Evolutionary conservation across 2,888 invertebrate species (phyloP), one percentile per base, ranked within the genome.

Genomic region (Tetropium fuscum): DNA sequence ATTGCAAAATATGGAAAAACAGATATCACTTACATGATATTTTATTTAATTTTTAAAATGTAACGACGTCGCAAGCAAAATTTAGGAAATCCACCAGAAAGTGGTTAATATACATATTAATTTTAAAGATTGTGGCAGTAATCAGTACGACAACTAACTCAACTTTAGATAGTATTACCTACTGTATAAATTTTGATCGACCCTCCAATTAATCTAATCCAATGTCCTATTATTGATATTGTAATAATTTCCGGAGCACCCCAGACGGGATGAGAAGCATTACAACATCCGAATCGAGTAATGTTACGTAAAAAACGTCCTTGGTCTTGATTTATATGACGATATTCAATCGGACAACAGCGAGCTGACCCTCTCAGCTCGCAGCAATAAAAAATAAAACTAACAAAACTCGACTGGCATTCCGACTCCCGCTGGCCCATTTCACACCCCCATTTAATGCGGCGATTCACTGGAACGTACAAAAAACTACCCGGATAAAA

Each of bases 401-500:
- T 71, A 71, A 74, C 72, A 71, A 69, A 72, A 71, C 68, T 64
- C 65, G 53, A 49, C 60, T 59, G 13, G n/a, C 15, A 18, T 16
- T 64, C 59, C 68, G 69, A 64, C 58, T 74, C 74, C 73, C 65
- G 72, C 74, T 72, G 75, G 74, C 72, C 73, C 71, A 72, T 72
- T 77, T 77, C 75, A 76, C 76, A 75, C 77, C 76, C 68, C 71
- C 65, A 68, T 73, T 70, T 73, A 70, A 60, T 68, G 59, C 60
- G 63, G 60, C 69, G 55, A 68, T 69, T 68, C 70, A 66, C 61
- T 68, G 57, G 63, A 60, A 65, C 62, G 63, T 60, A 70, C 64
- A 74, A 74, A 74, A 73, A 74, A 73, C 68, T 65, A 68, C 60
- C 74, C 74, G 74, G 74, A 78, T 72, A 79, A 74, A 79, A 80